Conservation (phyloP, 2,113 vertebrate genomes). For the Callocephalon fimbriatum region DNA sequence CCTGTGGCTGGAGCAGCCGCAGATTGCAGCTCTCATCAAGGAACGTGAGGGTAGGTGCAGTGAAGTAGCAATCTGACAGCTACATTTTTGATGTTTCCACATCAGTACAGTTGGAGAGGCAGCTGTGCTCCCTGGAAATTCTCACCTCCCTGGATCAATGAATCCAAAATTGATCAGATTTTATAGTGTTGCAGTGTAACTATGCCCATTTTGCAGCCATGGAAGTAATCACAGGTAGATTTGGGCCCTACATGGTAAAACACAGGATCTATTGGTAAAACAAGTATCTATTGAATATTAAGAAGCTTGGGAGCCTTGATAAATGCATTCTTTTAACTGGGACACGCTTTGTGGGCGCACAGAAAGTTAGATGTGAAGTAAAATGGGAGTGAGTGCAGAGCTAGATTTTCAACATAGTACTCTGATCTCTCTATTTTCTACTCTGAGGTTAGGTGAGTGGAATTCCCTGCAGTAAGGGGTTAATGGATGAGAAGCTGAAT, state of each 20-base stretch:
- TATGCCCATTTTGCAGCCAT: not conserved
- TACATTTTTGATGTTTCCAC: not conserved
- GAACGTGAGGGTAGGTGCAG: not conserved
- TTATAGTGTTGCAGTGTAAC: not conserved
- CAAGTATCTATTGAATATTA: not conserved
- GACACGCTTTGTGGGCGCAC: not conserved
- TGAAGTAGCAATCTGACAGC: not conserved
- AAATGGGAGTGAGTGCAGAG: not conserved
- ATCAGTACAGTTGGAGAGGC: not conserved
- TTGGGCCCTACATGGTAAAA: not conserved
- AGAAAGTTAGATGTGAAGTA: not conserved
- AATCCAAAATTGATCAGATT: not conserved
- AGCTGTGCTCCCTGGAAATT: not conserved
- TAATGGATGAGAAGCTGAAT: constrained; percentile 43
- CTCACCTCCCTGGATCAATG: not conserved
- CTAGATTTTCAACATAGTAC: not conserved
- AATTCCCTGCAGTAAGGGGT: constrained; percentile 33
- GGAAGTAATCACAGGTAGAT: not conserved
- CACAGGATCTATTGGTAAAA: too few relatives aligned
- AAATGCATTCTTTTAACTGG: not conserved
- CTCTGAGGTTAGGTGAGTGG: not conserved
- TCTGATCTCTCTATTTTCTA: not conserved
- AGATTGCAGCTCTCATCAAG: not conserved
- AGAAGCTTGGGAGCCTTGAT: not conserved
- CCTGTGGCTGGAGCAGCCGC: not conserved